Evolutionary conservation across 1,140 invertebrate species (phyloP).

Genomic region (Chrysopa pallens): DNA sequence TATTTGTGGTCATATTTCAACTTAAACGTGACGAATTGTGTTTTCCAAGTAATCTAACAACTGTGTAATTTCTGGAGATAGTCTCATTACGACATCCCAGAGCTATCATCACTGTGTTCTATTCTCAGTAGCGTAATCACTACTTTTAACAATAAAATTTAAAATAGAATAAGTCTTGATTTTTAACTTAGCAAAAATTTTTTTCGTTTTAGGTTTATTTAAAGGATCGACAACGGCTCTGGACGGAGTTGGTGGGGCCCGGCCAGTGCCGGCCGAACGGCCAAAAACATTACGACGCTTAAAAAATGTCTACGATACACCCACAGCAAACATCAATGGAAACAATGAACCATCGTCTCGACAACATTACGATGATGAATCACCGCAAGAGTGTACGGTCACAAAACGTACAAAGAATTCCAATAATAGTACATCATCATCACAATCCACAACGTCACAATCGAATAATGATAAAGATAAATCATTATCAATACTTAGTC

Average conservation of each 20-base stretch:
- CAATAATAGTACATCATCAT: constrained; percentile 6
- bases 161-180: too few species aligned
- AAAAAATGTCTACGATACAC: constrained; percentile 37
- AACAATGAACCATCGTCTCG: constrained; percentile 6
- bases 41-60: too few species aligned
- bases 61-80: too few species aligned
- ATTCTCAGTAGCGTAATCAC: too few species aligned
- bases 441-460: constrained; percentile 11
- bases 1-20: too few species aligned
- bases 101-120: too few species aligned
- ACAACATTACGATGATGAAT: constrained; percentile 14
- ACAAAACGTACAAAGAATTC: constrained; percentile 21
- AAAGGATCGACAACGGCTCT: constrained; percentile 53
- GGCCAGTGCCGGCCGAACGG: constrained; percentile 39
- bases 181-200: too few species aligned
- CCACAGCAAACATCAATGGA: constrained; percentile 17
- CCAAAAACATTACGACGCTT: constrained; percentile 55
- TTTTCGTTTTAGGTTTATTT: constrained; percentile 38
- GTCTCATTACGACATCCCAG: too few species aligned
- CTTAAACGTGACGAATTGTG: too few species aligned
- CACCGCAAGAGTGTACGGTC: constrained; percentile 13
- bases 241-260: constrained; percentile 29
- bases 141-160: too few species aligned
- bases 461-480: constrained; percentile 27
- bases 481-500: constrained; percentile 57